Evolutionary conservation across 2,797 vertebrate genomes (phyloP), one percentile per base, ranked within the genome.

Genomic region (Scyliorhinus canicula): DNA sequence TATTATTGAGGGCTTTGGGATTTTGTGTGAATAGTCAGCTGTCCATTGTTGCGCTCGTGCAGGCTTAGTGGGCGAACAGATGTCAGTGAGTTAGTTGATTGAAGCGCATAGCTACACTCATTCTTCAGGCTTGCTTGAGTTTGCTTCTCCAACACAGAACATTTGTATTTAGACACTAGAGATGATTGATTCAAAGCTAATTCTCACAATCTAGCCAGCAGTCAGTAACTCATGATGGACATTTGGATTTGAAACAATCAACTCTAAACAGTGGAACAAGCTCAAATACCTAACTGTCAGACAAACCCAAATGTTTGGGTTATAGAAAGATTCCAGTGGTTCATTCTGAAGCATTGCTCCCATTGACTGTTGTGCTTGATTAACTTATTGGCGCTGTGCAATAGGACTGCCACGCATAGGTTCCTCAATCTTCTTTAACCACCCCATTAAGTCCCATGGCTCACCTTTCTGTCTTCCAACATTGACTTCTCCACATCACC

Each of bases 281-380:
- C 26, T n/a, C 85, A 88, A 88, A 88, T 88, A 55, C 55, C 21
- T 57, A 35, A 55, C 85, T 88, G 85, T 88, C 85, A 57, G 85
- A 55, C 35, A 12, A 88, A 35, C 31, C 55, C 28, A 88, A 88
- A 88, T 57, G 31, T 28, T 19, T 88, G 52, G 52, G 12, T 88
- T 88, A 57, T 16, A 52, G 55, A 88, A 31, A 88, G 52, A 12
- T 88, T 16, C 77, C 85, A 88, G 8, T 88, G 14, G 35, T 88
- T 88, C 50, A 35, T 88, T 24, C 85, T 31, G 85, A 88, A 31
- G 8, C 52, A 88, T 57, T 57, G 4, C 85, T 88, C n/a, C 85
- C 85, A 57, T 16, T 57, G 14, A n/a, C 52, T 88, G 50, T 57
- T 88, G 16, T 24, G 26, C 19, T 52, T 28, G 31, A 52, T 55